A percentile compares a stretch with the other conserved stretches of the same genome.
These are phyloP conservation scores for Pedicia rivosa DNA, from an alignment of 2,888 invertebrate genomes.

Conservation along the genomic window DNA sequence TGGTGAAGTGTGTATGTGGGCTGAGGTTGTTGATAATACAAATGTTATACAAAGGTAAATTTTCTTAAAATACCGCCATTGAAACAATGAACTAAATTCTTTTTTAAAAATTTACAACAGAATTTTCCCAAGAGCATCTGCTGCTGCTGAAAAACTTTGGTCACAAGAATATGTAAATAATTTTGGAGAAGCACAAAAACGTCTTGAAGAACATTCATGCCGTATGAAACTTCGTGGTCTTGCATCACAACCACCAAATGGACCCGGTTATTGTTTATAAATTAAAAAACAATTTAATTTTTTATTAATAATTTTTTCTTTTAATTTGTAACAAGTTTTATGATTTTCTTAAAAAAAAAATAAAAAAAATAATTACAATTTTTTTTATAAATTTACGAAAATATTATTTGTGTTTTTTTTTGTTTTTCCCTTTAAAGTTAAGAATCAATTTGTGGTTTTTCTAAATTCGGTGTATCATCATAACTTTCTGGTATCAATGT, in stretches of 20 bases:
- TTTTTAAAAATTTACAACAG: too few species aligned
- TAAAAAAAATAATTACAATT: too few species aligned
- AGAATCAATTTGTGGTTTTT: not conserved
- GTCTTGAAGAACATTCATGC: constrained; percentile 56
- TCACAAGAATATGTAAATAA: constrained; percentile 23
- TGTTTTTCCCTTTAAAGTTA: not conserved
- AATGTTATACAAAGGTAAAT: constrained; percentile 37
- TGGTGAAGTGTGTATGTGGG: constrained; percentile 90
- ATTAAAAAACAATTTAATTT: not conserved
- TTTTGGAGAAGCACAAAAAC: constrained; percentile 32
- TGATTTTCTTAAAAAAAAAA: too few species aligned
- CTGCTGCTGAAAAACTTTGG: constrained; percentile 79
- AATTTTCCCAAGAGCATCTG: constrained; percentile 76
- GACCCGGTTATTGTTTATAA: constrained; percentile 38
- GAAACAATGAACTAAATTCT: too few species aligned
- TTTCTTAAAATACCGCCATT: too few species aligned
- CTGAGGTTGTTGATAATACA: constrained; percentile 61
- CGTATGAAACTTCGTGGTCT: constrained; percentile 47
- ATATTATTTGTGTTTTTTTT: too few species aligned
- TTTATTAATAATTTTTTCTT: not conserved
- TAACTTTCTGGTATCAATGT: constrained; percentile 9
- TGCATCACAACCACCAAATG: constrained; percentile 44
- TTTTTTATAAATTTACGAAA: too few species aligned
- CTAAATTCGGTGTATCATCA: not conserved
- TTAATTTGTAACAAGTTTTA: not conserved